Evolutionary conservation across 2,113 vertebrate species (phyloP).

Genomic region (Corapipo altera): DNA sequence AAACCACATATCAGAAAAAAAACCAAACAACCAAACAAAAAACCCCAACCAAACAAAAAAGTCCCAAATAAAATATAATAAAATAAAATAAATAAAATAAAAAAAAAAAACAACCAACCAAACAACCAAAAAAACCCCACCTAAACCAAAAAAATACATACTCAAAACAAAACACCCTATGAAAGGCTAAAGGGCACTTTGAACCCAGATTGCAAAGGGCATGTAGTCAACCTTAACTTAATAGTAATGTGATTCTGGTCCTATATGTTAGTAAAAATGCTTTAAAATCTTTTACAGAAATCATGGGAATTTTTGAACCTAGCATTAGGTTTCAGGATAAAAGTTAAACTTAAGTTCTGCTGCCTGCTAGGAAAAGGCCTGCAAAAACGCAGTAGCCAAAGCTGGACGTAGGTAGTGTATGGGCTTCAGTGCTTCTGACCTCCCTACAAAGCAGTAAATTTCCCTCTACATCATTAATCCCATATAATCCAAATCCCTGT

Average conservation of each 20-base stretch:
- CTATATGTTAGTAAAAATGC: background rate
- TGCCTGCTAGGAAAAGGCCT: background rate
- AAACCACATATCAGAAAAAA: no score
- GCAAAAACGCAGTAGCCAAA: background rate
- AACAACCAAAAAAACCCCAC: no score
- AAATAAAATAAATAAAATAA: no score
- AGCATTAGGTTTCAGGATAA: background rate
- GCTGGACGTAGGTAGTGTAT: background rate
- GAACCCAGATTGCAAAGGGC: background rate
- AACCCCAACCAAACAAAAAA: background rate
- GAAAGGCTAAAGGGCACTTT: background rate
- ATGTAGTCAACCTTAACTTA: background rate
- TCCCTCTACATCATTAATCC: conserved; percentile 8
- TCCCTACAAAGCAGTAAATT: background rate
- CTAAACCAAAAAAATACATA: background rate
- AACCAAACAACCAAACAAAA: no score
- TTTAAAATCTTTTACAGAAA: background rate
- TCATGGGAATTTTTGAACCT: background rate
- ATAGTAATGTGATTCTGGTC: background rate
- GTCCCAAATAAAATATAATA: no score
- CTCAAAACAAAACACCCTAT: background rate
- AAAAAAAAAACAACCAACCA: no score
- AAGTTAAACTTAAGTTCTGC: background rate
- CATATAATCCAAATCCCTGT: conserved; percentile 26
- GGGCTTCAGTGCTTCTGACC: background rate